Evolutionary conservation across 1,140 invertebrate species (phyloP).

Genomic region (Zaprionus kolodkinae): DNA sequence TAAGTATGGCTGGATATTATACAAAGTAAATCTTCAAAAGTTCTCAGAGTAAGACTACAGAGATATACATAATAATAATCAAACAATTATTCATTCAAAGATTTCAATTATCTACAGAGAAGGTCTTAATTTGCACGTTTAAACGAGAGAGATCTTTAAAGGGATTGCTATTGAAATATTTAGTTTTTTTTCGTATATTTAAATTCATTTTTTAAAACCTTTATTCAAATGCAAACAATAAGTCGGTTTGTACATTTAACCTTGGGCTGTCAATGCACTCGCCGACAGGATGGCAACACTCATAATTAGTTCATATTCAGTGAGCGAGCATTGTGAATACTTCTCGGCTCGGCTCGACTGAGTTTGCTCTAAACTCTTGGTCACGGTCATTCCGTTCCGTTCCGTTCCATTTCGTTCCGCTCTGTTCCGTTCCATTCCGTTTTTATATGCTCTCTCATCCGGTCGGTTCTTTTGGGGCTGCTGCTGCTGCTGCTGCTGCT

Average conservation of each 20-base stretch:
- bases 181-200: too few relatives aligned
- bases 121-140: too few relatives aligned
- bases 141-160: too few relatives aligned
- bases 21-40: too few relatives aligned
- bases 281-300: constrained; percentile 6
- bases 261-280: not conserved
- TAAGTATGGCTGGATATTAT: not conserved
- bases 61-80: too few relatives aligned
- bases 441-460: constrained; percentile 37
- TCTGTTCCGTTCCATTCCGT: not conserved
- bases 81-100: too few relatives aligned
- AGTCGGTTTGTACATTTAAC: not conserved
- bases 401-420: constrained; percentile 12
- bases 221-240: not conserved
- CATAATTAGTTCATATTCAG: constrained; percentile 22
- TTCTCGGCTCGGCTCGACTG: constrained; percentile 50
- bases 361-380: constrained; percentile 49
- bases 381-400: constrained; percentile 50
- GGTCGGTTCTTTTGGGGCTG: constrained; percentile 49
- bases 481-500: not conserved
- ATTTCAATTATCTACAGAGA: too few relatives aligned
- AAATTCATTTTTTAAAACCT: not conserved
- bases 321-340: constrained; percentile 43
- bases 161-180: too few relatives aligned
- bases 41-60: too few relatives aligned